Evolutionary conservation across 2,888 invertebrate genomes (phyloP).

Genomic region (Cantharis rufa): DNA sequence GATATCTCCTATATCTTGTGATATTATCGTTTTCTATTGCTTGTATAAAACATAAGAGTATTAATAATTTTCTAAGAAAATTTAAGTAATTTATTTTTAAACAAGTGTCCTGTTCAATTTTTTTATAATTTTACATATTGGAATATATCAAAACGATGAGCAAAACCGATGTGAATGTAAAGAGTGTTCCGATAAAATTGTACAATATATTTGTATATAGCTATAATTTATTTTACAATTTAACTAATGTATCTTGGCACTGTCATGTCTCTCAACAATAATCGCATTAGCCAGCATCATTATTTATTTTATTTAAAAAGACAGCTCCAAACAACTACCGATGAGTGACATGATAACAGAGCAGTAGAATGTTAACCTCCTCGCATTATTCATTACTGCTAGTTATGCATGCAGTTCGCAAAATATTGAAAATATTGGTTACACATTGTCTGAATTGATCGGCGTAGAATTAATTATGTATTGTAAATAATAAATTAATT

Average conservation of each 20-base stretch:
- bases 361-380: constrained; percentile 44
- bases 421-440: constrained; percentile 30
- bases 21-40: constrained; percentile 30
- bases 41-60: constrained; percentile 23
- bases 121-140: not conserved
- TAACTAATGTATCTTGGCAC: constrained; percentile 43
- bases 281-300: constrained; percentile 45
- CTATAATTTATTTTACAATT: constrained; percentile 50
- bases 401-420: constrained; percentile 26
- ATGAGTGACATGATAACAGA: constrained; percentile 47
- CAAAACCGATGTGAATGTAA: constrained; percentile 3
- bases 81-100: constrained; percentile 22
- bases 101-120: not conserved
- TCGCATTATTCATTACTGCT: constrained; percentile 44
- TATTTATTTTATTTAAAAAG: constrained; percentile 40
- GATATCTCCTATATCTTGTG: constrained; percentile 30
- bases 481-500: constrained; percentile 25
- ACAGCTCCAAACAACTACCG: constrained; percentile 39
- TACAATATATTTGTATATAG: constrained; percentile 47
- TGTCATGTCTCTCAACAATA: constrained; percentile 47
- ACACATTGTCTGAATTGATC: constrained; percentile 29
- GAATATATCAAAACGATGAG: not conserved
- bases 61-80: constrained; percentile 26
- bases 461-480: constrained; percentile 29
- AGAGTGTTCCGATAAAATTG: constrained; percentile 40